phyloP scores from a whole-genome alignment of 2,797 vertebrate genomes.

The Poeciliopsis infans region DNA sequence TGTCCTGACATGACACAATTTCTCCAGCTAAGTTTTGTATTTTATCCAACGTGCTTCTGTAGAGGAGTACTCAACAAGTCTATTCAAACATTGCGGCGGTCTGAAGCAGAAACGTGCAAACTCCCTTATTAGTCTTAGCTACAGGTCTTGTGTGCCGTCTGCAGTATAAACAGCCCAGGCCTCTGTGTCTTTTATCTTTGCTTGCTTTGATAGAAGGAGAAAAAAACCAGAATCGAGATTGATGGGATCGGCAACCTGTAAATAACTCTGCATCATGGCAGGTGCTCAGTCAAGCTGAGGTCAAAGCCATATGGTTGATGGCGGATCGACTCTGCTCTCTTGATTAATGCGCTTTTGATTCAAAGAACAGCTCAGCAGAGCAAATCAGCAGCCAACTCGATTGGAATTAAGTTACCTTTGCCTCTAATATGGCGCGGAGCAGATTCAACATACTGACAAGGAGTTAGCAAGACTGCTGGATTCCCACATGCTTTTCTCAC shows the following conservation, averaged over 20 bases:
- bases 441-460: constrained; percentile 50
- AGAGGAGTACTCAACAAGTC: constrained; percentile 65
- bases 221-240: constrained; percentile 15
- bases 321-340: constrained; percentile 50
- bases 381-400: background rate
- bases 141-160: constrained; percentile 45
- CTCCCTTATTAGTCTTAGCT: constrained; percentile 63
- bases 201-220: constrained; percentile 41
- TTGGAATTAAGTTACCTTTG: constrained; percentile 50
- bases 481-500: constrained; percentile 70
- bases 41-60: background rate
- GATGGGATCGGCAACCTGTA: constrained; percentile 34
- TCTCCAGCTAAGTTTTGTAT: background rate
- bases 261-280: constrained; percentile 32
- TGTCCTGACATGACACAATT: constrained; percentile 24
- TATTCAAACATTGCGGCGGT: constrained; percentile 68
- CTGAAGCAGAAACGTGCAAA: constrained; percentile 35
- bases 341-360: constrained; percentile 64
- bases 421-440: constrained; percentile 45
- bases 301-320: constrained; percentile 45
- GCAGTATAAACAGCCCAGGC: constrained; percentile 33
- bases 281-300: constrained; percentile 47
- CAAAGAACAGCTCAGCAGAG: constrained; percentile 20
- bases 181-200: constrained; percentile 55
- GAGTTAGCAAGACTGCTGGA: constrained; percentile 60